phyloP scores from a whole-genome alignment of 2,888 invertebrate species.

The Stictocephala bisonia region DNA sequence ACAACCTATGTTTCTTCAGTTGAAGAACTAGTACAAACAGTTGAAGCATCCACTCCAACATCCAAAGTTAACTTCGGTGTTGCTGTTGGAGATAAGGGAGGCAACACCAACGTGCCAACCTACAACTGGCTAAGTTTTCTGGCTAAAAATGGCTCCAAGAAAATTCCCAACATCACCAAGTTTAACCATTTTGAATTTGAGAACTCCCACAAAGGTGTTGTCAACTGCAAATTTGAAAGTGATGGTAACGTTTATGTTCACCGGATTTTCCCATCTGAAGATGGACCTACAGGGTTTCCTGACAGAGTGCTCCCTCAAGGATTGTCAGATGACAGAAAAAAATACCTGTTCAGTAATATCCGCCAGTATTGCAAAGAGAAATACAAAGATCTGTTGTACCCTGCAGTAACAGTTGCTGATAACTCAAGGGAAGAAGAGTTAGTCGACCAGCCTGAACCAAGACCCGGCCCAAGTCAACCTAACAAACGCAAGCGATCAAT shows the following conservation, averaged over 20 bases:
- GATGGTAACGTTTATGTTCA: conserved; percentile 20
- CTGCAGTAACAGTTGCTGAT: background rate
- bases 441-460: too few relatives aligned
- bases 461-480: too few relatives aligned
- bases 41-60: too few relatives aligned
- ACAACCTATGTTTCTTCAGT: too few relatives aligned
- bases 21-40: too few relatives aligned
- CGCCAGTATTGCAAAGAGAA: too few relatives aligned
- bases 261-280: conserved; percentile 3
- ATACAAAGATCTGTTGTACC: conserved; percentile 30
- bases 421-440: background rate
- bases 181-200: conserved; percentile 29
- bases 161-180: too few relatives aligned
- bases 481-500: too few relatives aligned
- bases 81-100: background rate
- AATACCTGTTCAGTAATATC: conserved; percentile 33
- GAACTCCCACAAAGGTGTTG: background rate
- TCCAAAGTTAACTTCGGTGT: background rate
- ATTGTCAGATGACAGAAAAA: conserved; percentile 6
- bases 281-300: conserved; percentile 27
- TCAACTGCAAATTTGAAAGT: conserved; percentile 21
- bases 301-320: conserved; percentile 24
- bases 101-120: background rate
- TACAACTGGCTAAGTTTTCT: conserved; percentile 16
- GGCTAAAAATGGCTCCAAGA: background rate